phyloP scores from a whole-genome alignment of 2,888 invertebrate species.

The Halictus quadricinctus region DNA sequence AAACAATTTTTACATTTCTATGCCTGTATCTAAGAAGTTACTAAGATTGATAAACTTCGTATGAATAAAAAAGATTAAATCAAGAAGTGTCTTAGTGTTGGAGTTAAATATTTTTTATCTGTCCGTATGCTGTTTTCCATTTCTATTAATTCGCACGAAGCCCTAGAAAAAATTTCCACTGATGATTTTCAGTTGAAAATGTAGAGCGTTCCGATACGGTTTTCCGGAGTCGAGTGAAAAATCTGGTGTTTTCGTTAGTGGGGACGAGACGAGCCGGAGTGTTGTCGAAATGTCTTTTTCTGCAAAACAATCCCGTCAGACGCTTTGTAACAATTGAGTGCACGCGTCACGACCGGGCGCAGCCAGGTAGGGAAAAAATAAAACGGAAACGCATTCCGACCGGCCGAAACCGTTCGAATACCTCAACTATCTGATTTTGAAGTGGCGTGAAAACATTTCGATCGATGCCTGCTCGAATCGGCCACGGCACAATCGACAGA shows the following conservation, averaged over 20 bases:
- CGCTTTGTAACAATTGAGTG: constrained; percentile 2
- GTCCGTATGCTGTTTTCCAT: background rate
- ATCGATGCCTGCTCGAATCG: background rate
- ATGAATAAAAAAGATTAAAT: no score
- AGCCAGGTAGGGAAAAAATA: background rate
- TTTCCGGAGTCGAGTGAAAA: background rate
- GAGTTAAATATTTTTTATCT: background rate
- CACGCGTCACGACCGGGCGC: background rate
- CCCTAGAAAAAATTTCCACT: background rate
- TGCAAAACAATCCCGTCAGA: background rate
- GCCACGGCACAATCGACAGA: background rate
- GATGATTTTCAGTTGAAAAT: background rate
- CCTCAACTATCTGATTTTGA: constrained; percentile 16
- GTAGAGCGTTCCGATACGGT: background rate
- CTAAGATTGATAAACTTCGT: no score
- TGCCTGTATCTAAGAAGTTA: no score
- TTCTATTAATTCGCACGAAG: background rate
- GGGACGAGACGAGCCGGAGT: background rate
- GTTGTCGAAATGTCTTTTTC: constrained; percentile 1
- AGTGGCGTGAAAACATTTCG: constrained; percentile 4
- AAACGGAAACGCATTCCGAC: background rate
- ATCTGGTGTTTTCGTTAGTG: background rate
- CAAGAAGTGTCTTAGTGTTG: no score
- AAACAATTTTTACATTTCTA: no score
- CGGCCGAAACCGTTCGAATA: background rate